A percentile compares a stretch with the other conserved stretches of the same genome.
These are phyloP conservation scores for Pseudolycoriella hygida DNA, from an alignment of 2,888 invertebrate genomes.

Conservation along the genomic window DNA sequence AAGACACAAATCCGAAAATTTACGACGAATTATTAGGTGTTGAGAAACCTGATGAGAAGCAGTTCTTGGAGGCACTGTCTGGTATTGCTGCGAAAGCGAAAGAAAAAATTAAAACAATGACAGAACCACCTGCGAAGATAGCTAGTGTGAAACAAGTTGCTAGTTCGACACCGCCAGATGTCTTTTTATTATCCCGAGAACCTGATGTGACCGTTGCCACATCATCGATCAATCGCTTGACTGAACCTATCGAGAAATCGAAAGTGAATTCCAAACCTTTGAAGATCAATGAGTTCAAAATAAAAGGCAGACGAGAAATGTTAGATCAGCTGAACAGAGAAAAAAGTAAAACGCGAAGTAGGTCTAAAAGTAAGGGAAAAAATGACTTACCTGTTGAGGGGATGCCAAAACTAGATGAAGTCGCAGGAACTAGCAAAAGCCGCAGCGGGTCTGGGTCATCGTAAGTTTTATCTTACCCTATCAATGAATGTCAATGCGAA, in stretches of 20 bases:
- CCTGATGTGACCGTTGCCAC: not conserved
- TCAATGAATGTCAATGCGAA: conserved; percentile 1
- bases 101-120: conserved; percentile 36
- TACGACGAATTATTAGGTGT: conserved; percentile 34
- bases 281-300: not conserved
- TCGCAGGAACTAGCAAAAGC: not conserved
- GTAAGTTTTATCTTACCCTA: conserved; percentile 11
- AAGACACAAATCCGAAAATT: conserved; percentile 21
- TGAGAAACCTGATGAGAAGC: conserved; percentile 31
- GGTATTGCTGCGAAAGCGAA: conserved; percentile 54
- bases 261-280: not conserved
- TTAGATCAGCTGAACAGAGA: not conserved
- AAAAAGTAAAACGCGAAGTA: conserved; percentile 7
- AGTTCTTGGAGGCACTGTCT: conserved; percentile 43
- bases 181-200: not conserved
- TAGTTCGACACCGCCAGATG: not conserved
- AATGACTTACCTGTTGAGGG: conserved; percentile 11
- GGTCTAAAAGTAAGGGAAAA: conserved; percentile 10
- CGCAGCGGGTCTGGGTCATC: conserved; percentile 22
- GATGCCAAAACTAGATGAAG: not conserved
- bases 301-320: not conserved
- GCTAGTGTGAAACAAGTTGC: not conserved
- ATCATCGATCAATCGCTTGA: not conserved
- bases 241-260: not conserved
- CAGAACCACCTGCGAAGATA: not conserved